Evolutionary conservation across 35 echinoderm and acorn worm species (phyloP).

Genomic region (Stichopus chloronotus): DNA sequence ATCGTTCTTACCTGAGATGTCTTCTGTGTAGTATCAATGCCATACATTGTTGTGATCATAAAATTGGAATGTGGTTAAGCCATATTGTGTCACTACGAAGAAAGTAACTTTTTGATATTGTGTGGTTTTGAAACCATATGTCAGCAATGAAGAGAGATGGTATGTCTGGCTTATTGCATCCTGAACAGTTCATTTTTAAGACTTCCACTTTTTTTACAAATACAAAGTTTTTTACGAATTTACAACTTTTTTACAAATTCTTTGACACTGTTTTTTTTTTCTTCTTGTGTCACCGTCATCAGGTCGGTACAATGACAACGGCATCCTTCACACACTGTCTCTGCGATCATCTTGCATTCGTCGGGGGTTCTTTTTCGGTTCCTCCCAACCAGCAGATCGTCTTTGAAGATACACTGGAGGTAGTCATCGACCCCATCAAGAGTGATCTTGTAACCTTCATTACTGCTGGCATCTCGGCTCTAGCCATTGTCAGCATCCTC

Average conservation of each 20-base stretch:
- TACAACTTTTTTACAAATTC: neutral
- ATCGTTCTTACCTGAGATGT: too few relatives aligned
- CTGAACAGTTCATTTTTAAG: too few relatives aligned
- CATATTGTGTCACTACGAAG: too few relatives aligned
- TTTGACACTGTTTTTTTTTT: neutral
- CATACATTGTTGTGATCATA: too few relatives aligned
- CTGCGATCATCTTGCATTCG: conserved; percentile 75
- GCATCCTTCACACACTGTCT: conserved; percentile 80
- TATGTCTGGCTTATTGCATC: too few relatives aligned
- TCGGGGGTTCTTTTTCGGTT: conserved; percentile 76
- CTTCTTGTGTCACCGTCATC: neutral
- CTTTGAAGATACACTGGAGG: neutral
- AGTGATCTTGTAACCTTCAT: conserved; percentile 2
- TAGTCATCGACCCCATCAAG: neutral
- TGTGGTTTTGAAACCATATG: too few relatives aligned
- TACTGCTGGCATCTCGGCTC: neutral
- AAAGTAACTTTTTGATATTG: too few relatives aligned
- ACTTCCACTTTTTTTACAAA: too few relatives aligned
- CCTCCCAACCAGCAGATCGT: conserved; percentile 66
- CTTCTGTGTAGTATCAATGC: too few relatives aligned
- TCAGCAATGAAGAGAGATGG: too few relatives aligned
- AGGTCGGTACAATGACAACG: conserved; percentile 81
- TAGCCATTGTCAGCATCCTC: neutral
- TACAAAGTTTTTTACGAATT: too few relatives aligned
- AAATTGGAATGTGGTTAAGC: too few relatives aligned